phyloP scores from a whole-genome alignment of 2,113 vertebrate genomes.

The Piprites chloris region DNA sequence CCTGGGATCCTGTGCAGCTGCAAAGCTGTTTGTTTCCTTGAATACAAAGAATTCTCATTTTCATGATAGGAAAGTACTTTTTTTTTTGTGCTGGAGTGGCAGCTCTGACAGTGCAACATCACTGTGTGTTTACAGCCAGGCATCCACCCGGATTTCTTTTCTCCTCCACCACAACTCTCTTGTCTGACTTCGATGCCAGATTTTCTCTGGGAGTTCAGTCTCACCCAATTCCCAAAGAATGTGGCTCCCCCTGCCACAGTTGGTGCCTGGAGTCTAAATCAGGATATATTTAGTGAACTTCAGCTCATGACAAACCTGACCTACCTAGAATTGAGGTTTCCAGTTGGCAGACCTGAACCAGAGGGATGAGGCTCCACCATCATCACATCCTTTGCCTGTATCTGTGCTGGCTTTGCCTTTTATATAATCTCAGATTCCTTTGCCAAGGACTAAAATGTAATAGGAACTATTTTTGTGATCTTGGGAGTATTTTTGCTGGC shows the following conservation, averaged over 20 bases:
- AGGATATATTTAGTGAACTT: neutral
- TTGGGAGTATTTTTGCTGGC: constrained; percentile 43
- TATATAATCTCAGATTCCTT: constrained; percentile 32
- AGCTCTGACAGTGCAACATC: neutral
- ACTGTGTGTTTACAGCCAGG: neutral
- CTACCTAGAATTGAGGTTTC: neutral
- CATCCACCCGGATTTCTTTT: neutral
- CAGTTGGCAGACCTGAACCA: neutral
- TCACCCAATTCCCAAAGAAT: neutral
- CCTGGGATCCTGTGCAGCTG: neutral
- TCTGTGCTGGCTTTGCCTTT: constrained; percentile 16
- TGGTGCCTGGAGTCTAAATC: neutral
- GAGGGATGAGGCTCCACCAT: neutral
- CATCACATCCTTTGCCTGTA: neutral
- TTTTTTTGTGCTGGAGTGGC: neutral
- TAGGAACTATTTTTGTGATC: constrained; percentile 41
- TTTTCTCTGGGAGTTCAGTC: neutral
- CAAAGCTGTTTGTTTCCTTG: neutral
- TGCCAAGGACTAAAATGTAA: constrained; percentile 42
- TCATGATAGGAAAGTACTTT: neutral
- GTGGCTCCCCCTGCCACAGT: neutral
- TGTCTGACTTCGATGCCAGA: neutral
- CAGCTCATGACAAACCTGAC: neutral
- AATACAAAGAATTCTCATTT: neutral
- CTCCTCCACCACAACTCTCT: neutral